A percentile compares a stretch with the other conserved stretches of the same genome.
These are phyloP conservation scores for Spizaetus ornatus DNA, from an alignment of 2,113 vertebrate genomes.

Conservation along the genomic window DNA sequence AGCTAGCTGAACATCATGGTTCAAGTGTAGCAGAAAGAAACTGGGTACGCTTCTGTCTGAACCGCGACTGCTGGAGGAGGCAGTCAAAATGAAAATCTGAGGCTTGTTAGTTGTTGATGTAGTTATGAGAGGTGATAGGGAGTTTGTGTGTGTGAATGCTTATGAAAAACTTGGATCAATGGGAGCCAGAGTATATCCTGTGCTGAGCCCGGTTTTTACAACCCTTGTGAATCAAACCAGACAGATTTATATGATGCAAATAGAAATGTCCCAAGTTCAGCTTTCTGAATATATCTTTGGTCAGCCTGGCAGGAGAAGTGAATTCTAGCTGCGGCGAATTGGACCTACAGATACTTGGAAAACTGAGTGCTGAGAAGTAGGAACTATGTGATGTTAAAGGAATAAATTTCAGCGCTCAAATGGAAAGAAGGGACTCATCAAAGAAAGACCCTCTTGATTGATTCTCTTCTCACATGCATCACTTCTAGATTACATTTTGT, in stretches of 20 bases:
- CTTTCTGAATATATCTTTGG: not conserved
- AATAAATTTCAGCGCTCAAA: not conserved
- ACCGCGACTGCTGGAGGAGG: not conserved
- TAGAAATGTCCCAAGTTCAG: not conserved
- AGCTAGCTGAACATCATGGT: not conserved
- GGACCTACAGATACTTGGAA: not conserved
- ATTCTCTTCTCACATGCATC: not conserved
- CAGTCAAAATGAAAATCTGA: not conserved
- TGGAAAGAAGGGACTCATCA: not conserved
- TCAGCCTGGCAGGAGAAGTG: not conserved
- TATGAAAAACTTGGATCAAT: not conserved
- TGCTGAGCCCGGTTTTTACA: not conserved
- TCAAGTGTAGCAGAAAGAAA: not conserved
- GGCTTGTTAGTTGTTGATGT: not conserved
- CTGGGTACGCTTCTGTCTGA: not conserved
- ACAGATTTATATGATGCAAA: not conserved
- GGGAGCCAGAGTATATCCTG: not conserved
- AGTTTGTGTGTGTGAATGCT: not conserved
- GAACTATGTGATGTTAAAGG: not conserved
- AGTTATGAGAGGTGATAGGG: not conserved
- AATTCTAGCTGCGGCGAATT: not conserved
- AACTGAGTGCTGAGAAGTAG: not conserved
- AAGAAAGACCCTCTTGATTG: not conserved
- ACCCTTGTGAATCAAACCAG: not conserved
- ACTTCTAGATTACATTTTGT: not conserved